These are phyloP conservation scores for Bufotes viridis DNA, from an alignment of 2,797 vertebrate species.

Conservation along the genomic window DNA sequence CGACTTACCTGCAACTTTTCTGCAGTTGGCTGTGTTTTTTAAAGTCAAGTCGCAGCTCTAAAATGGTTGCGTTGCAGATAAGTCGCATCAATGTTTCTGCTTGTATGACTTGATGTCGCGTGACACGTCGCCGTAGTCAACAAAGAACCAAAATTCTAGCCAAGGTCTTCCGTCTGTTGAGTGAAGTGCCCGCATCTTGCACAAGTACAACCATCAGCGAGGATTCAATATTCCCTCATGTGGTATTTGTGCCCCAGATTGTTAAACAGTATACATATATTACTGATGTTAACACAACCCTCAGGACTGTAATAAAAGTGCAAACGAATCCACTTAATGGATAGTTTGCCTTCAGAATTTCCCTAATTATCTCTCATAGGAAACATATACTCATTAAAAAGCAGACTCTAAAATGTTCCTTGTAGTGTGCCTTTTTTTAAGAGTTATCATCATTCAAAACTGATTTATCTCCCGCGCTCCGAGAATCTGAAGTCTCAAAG, in stretches of 20 bases:
- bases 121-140: no score
- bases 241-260: conserved; percentile 28
- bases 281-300: conserved; percentile 23
- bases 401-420: conserved; percentile 28
- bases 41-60: no score
- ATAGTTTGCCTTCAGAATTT: conserved; percentile 31
- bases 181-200: background rate
- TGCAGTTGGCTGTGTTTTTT: no score
- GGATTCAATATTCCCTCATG: background rate
- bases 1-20: no score
- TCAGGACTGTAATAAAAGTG: conserved; percentile 40
- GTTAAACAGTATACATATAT: conserved; percentile 34
- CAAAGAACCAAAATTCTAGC: background rate
- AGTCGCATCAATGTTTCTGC: no score
- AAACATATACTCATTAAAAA: conserved; percentile 35
- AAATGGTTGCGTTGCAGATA: no score
- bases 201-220: background rate
- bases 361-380: conserved; percentile 38
- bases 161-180: background rate
- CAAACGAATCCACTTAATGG: conserved; percentile 31
- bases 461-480: background rate
- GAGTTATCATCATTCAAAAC: background rate
- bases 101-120: no score
- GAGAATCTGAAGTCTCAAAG: background rate
- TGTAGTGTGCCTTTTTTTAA: conserved; percentile 22